Evolutionary conservation across 2,113 vertebrate species (phyloP).

Genomic region (Coryphaenoides rupestris): DNA sequence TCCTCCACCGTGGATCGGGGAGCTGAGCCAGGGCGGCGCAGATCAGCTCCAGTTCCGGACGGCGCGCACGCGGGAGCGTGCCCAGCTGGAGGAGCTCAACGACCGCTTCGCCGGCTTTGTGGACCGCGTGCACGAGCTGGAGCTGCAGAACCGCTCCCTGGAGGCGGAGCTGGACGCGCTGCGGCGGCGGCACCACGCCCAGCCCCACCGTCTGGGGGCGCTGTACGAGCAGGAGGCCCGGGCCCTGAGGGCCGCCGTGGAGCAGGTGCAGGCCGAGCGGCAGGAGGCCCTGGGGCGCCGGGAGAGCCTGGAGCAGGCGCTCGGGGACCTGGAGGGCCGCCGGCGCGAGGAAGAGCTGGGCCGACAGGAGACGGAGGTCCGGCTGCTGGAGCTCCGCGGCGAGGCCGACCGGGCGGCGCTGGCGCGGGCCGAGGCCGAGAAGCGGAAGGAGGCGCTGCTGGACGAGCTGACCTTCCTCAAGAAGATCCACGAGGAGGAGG

Average conservation of each 20-base stretch:
- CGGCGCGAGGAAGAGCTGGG: conserved; percentile 60
- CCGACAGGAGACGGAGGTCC: conserved; percentile 69
- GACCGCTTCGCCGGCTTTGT: conserved; percentile 76
- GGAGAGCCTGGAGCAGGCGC: conserved; percentile 61
- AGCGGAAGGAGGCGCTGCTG: conserved; percentile 57
- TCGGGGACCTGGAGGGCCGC: conserved; percentile 56
- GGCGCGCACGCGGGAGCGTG: conserved; percentile 63
- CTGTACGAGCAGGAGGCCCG: conserved; percentile 66
- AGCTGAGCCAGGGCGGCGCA: conserved; percentile 71
- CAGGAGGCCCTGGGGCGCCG: conserved; percentile 64
- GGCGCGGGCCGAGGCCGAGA: conserved; percentile 66
- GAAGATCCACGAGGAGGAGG: conserved; percentile 61
- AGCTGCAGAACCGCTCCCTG: conserved; percentile 69
- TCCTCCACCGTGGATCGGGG: conserved; percentile 56
- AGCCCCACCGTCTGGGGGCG: conserved; percentile 79
- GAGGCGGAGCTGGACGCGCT: conserved; percentile 54
- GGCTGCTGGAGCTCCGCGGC: conserved; percentile 66
- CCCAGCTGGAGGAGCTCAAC: conserved; percentile 75
- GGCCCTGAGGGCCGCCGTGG: conserved; percentile 66
- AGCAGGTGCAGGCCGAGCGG: conserved; percentile 70
- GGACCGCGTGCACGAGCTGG: conserved; percentile 72
- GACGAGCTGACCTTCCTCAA: conserved; percentile 68
- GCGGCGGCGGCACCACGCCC: conserved; percentile 77
- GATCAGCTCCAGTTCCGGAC: conserved; percentile 60
- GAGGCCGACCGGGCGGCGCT: conserved; percentile 64